Conservation (phyloP, 2,113 vertebrate genomes). For the Motacilla alba region DNA sequence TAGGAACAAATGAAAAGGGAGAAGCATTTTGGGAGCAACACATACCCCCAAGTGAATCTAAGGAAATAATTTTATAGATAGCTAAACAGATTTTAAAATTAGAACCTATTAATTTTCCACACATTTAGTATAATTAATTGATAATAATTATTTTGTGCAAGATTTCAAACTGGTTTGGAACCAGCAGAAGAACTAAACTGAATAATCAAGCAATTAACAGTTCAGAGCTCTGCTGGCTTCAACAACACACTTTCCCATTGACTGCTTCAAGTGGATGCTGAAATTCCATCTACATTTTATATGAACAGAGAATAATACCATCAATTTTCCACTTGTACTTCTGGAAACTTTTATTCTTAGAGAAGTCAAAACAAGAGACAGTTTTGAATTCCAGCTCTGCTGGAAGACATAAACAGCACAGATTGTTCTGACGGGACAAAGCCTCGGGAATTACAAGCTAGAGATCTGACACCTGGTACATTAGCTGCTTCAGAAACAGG, state of each 20-base stretch:
- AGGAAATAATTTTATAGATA: neutral
- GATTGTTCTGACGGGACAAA: neutral
- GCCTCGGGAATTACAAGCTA: neutral
- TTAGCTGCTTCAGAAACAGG: neutral
- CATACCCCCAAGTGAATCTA: neutral
- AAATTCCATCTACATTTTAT: neutral
- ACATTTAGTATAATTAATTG: neutral
- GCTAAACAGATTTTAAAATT: neutral
- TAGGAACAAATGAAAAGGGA: neutral
- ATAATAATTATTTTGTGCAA: neutral
- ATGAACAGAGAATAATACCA: neutral
- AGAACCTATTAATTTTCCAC: neutral
- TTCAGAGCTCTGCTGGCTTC: neutral
- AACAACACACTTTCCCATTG: neutral
- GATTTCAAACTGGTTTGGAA: neutral
- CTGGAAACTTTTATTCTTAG: neutral
- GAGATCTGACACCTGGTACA: neutral
- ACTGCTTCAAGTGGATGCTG: neutral
- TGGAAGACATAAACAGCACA: neutral
- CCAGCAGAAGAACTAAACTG: neutral
- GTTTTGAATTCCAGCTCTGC: neutral
- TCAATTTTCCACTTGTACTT: neutral
- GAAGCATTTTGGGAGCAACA: neutral
- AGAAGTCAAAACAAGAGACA: neutral
- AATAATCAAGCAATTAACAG: neutral